Base-by-base conservation (phyloP, 2,888 invertebrate species). In the Rutpela maculata region DNA sequence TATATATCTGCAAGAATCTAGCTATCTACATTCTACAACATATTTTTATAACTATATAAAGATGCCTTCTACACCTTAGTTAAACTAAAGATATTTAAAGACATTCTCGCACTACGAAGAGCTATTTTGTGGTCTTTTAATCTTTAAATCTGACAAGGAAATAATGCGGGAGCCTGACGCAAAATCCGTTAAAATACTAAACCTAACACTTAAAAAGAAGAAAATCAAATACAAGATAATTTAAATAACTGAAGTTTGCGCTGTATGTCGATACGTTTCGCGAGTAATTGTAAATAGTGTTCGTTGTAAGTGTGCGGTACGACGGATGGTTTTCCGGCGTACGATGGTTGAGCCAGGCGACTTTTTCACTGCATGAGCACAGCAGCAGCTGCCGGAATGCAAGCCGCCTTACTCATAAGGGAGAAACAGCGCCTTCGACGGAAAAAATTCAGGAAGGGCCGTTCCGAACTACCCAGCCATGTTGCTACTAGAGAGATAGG, bases 361-460 rank as follows among this genome's bases (percentile, higher is more conserved):
- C 59, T 74, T 76, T 76, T 63, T 57, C 82, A 80, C 87, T 89
- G 89, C 84, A 90, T 90, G 90, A 90, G 90, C 89, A 90, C 90
- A 87, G 90, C 90, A 81, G 90, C 88, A 76, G 88, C 89, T 91
- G 94, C 93, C 92, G 94, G 94, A 90, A 96, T 96, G 96, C 96
- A 96, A 94, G 96, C 96, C 93, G 96, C 96, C 92, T 94, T 96
- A 92, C 95, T 96, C 93, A 94, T 96, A 92, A 94, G 96, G 93
- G 93, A 95, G 91, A 96, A 96, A 93, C 95, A 96, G 93, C 94
- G 95, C 92, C 95, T 95, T 91, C 92, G 94, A 88, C 93, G 94
- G 92, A 95, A 95, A 93, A 94, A 94, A 90, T 93, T 94, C 88
- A 92, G 93, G 77, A 92, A 93, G 91, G 95, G 95, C 87, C 93